Evolutionary conservation across 2,797 vertebrate species (phyloP), one percentile per base, ranked within the genome.

Genomic region (Enteromius paludinosus): DNA sequence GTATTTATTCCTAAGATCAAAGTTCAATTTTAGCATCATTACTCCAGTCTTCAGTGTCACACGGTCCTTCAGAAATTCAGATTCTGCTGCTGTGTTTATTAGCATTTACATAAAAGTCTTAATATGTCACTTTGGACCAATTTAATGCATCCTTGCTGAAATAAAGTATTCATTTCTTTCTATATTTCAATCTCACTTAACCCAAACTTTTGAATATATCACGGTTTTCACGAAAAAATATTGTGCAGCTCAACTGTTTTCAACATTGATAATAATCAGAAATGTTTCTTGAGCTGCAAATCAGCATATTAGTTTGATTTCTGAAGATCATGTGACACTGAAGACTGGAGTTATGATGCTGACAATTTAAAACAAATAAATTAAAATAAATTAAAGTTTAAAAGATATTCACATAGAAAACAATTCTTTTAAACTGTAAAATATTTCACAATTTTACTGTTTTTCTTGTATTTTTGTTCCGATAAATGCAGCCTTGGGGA

Each of bases 41-140:
- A 14, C 65, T 68, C 4, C 41, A 28, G 43, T 5, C 68, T 71
- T 70, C 68, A 47, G 68, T 10, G 68, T 47, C 68, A 47, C 68
- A 18, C 47, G 41, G 43, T 17, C 20, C 38, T 17, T 25, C 68
- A 68, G 11, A 43, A 68, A 43, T 68, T 18, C 7, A 17, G 23
- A 47, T 5, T 5, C 8, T 28, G 8, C 4, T n/a, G n/a, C n/a
- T n/a, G 52, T 9, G 20, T 54, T 54, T 52, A 52, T 52, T 52
- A 52, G 47, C 17, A 20, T 52, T 52, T 1, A n/a, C 20, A 56
- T 56, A 28, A 14, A 5, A 28, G 23, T 59, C 11, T 25, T 25
- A 14, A 59, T 5, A 43, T 6, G 56, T 28, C 56, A 14, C 11
- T 3, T 28, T 25, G 14, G 56, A 28, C 5, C 23, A 61, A 15